These are phyloP conservation scores for Pteromalus puparum DNA, from an alignment of 1,140 invertebrate genomes.

Conservation along the genomic window DNA sequence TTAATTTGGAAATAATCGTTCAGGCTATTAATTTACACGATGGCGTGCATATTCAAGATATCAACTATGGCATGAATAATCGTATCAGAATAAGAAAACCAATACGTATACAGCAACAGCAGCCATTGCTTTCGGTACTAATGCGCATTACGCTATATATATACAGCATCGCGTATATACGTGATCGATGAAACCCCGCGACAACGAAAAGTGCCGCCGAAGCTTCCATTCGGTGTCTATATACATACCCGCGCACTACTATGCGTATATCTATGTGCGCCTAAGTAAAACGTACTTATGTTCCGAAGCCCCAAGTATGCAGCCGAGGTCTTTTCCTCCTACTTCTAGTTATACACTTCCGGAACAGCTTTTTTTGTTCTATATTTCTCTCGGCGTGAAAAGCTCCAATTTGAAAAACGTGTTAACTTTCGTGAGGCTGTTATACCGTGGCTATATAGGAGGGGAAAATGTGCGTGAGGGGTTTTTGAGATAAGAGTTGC, in stretches of 20 bases:
- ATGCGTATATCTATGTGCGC: background rate
- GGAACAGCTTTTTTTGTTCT: background rate
- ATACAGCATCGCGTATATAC: too few species aligned
- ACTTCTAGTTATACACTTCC: background rate
- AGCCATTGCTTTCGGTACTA: too few species aligned
- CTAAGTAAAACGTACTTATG: constrained; percentile 28
- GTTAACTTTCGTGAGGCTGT: background rate
- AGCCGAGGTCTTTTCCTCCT: constrained; percentile 8
- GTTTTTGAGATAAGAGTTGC: too few species aligned
- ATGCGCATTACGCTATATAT: too few species aligned
- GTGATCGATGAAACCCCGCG: constrained; percentile 38
- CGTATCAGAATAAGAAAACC: too few species aligned
- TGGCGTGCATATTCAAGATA: too few species aligned
- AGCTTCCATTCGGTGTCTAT: background rate
- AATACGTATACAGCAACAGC: too few species aligned
- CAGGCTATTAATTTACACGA: too few species aligned
- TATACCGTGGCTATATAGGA: too few species aligned
- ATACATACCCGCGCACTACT: background rate
- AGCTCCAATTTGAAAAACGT: background rate
- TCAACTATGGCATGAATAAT: too few species aligned
- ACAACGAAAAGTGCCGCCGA: constrained; percentile 13
- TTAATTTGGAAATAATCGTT: too few species aligned
- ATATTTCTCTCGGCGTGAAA: background rate
- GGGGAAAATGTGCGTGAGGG: too few species aligned
- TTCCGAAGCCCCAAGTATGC: constrained; percentile 34